A percentile compares a stretch with the other conserved stretches of the same genome.
These are phyloP conservation scores for Ellobius talpinus DNA, from an alignment of 2,113 vertebrate species.

Conservation along the genomic window DNA sequence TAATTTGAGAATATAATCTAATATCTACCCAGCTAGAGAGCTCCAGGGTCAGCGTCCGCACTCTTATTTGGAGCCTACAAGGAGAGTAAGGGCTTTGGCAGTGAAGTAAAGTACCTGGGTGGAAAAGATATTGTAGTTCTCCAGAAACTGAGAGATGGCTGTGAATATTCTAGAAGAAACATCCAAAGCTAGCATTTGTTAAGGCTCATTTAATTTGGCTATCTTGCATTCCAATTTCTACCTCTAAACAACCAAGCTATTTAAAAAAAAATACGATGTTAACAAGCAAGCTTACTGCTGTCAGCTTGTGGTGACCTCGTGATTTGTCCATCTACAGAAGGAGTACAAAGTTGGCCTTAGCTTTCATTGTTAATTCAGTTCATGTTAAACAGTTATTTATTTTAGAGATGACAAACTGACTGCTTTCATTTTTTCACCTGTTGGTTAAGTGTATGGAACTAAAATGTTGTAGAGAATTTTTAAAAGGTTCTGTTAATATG, in stretches of 20 bases:
- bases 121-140: background rate
- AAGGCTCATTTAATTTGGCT: background rate
- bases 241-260: background rate
- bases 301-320: background rate
- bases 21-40: background rate
- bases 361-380: background rate
- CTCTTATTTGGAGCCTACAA: background rate
- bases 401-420: background rate
- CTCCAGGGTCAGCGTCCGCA: background rate
- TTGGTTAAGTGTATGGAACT: too few species aligned
- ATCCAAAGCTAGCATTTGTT: background rate
- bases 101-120: background rate
- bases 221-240: background rate
- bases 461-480: too few species aligned
- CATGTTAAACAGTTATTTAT: background rate
- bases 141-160: background rate
- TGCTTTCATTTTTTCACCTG: too few species aligned
- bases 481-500: too few species aligned
- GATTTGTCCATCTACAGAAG: background rate
- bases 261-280: background rate
- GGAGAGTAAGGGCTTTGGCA: background rate
- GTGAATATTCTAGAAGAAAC: background rate
- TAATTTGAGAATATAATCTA: background rate
- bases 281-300: background rate
- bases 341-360: background rate